Evolutionary conservation across 2,113 vertebrate genomes (phyloP), one percentile per base, ranked within the genome.

Genomic region (Piaya cayana): DNA sequence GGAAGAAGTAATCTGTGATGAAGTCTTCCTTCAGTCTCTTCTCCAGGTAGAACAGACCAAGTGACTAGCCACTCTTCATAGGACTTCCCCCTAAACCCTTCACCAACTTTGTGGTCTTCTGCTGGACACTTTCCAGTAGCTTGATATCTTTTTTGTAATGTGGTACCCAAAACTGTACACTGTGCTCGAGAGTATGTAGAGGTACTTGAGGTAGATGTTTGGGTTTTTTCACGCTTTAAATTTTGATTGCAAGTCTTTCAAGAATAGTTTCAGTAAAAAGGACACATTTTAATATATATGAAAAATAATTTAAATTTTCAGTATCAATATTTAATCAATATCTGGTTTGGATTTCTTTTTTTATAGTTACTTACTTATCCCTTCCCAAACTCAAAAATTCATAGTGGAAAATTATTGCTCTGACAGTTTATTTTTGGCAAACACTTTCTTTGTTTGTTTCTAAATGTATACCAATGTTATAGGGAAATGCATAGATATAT

Each of bases 401-500:
- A 23, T 5, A 56, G 21, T 45, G 34, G n/a, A 91, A 89, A 85
- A 8, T 1, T 53, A 22, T n/a, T 74, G 2, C 5, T 56, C 17
- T 86, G 11, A 9, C 32, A 50, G 9, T 17, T 39, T 72, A 1
- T 0, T 85, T 21, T 69, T 39, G 52, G 8, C 8, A 64, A 92
- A 30, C 3, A 5, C 17, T 5, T 15, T 56, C 12, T 39, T 72
- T 30, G 1, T 52, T 59, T 78, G 5, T 4, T 84, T 79, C 79
- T 53, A 39, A 82, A 70, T n/a, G 2, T 32, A 53, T 36, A 37
- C 5, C 5, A 34, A 58, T 4, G 15, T 88, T 67, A 68, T 8
- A 32, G 63, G 62, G 59, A 59, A 52, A 6, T 2, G 0, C 1
- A 4, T 68, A 8, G 25, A 16, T 39, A 69, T 74, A 12, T 1